Evolutionary conservation across 2,113 vertebrate genomes (phyloP).

Genomic region (Sceloporus undulatus): DNA sequence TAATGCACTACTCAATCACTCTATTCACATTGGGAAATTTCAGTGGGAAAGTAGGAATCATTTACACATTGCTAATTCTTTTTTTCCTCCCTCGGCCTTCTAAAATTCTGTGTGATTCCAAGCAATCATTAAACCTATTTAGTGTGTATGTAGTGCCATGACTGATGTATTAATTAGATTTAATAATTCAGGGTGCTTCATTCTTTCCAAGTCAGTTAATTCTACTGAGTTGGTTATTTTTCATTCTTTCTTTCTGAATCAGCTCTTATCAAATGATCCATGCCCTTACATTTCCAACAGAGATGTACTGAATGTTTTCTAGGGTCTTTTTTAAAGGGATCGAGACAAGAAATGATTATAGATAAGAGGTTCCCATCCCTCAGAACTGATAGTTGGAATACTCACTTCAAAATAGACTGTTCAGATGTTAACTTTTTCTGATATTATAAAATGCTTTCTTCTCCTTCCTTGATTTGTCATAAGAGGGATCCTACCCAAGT

Average conservation of each 20-base stretch:
- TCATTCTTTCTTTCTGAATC: neutral
- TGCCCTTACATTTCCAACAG: neutral
- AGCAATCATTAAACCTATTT: neutral
- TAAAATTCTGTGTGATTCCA: constrained; percentile 9
- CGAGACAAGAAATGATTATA: neutral
- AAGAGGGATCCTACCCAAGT: too few species aligned
- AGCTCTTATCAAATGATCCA: neutral
- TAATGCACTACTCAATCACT: constrained; percentile 61
- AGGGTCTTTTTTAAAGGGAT: neutral
- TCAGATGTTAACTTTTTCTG: neutral
- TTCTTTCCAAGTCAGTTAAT: constrained; percentile 18
- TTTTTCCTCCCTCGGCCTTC: constrained; percentile 52
- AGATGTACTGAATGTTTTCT: neutral
- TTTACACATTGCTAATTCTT: constrained; percentile 55
- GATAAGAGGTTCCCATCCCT: neutral
- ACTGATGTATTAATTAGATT: neutral
- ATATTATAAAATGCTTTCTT: neutral
- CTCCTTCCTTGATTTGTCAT: neutral
- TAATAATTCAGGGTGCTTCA: neutral
- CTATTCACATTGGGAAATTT: constrained; percentile 47
- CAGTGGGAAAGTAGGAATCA: constrained; percentile 46
- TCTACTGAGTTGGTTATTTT: neutral
- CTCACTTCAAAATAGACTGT: neutral
- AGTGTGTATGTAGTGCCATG: neutral
- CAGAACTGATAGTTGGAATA: neutral